Evolutionary conservation across 2,797 vertebrate genomes (phyloP).

Genomic region (Rousettus madagascariensis): DNA sequence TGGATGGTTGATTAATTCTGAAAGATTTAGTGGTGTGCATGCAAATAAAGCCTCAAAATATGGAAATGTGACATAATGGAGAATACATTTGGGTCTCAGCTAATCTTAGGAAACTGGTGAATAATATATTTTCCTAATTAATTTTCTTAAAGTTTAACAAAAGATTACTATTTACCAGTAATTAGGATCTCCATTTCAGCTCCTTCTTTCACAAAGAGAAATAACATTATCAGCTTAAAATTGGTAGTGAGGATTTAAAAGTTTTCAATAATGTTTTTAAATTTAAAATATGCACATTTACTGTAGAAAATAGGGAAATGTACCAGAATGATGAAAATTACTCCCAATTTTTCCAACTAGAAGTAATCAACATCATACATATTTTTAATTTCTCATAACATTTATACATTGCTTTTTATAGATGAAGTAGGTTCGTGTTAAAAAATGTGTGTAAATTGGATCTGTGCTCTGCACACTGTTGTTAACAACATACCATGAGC

Average conservation of each 20-base stretch:
- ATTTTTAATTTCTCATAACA: conserved; percentile 1
- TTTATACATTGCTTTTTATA: not conserved
- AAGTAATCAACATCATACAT: conserved; percentile 18
- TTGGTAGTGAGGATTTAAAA: not conserved
- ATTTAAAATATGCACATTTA: not conserved
- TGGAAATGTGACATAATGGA: conserved; percentile 20
- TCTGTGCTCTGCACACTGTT: not conserved
- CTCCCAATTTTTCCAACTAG: not conserved
- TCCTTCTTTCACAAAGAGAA: not conserved
- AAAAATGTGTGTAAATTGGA: not conserved
- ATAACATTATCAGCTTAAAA: conserved; percentile 25
- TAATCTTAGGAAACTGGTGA: conserved; percentile 21
- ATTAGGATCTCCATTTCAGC: not conserved
- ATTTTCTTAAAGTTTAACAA: not conserved
- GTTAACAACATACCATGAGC: not conserved
- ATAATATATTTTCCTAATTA: conserved; percentile 36
- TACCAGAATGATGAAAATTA: not conserved
- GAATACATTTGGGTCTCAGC: not conserved
- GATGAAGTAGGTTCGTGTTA: not conserved
- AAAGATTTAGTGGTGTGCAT: not conserved
- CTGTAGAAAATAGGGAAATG: not conserved
- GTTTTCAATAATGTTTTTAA: not conserved
- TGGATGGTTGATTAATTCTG: not conserved
- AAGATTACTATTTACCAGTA: not conserved
- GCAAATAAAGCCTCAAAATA: not conserved